A percentile compares a stretch with the other conserved stretches of the same genome.
These are phyloP conservation scores for Amazona guildingii DNA, from an alignment of 2,113 vertebrate genomes.

Conservation along the genomic window DNA sequence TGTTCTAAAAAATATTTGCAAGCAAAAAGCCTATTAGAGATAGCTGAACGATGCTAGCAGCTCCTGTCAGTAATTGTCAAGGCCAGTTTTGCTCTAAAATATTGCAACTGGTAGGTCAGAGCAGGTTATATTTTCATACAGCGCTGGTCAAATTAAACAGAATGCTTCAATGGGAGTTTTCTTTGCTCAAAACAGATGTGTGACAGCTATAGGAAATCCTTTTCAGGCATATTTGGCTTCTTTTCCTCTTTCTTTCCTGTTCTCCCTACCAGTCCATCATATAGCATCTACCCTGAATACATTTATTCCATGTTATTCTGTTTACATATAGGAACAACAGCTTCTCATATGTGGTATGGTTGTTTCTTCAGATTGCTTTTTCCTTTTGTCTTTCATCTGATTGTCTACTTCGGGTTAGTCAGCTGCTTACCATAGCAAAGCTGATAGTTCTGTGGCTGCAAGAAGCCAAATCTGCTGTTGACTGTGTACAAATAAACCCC, in stretches of 20 bases:
- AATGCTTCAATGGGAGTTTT: background rate
- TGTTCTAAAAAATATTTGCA: background rate
- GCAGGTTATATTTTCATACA: background rate
- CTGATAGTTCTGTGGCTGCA: background rate
- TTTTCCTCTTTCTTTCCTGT: background rate
- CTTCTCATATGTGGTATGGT: background rate
- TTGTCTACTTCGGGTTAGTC: too few relatives aligned
- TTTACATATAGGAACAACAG: background rate
- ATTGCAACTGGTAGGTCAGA: background rate
- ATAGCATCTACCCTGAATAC: fast-evolving
- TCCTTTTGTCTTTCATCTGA: background rate
- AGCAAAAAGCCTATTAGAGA: fast-evolving
- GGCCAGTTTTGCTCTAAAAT: background rate
- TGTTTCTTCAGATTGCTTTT: background rate
- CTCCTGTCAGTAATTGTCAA: background rate
- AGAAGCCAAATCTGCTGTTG: background rate
- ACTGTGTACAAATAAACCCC: background rate
- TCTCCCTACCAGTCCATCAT: background rate
- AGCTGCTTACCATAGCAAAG: background rate
- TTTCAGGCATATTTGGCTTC: background rate
- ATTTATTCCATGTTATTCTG: background rate
- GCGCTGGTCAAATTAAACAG: background rate
- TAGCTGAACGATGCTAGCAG: background rate
- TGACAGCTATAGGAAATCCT: background rate
- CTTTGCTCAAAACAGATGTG: background rate